A percentile compares a stretch with the other conserved stretches of the same genome.
Conservation (phyloP, 2,797 vertebrate genomes). For the Phrynocephalus vlangalii region DNA sequence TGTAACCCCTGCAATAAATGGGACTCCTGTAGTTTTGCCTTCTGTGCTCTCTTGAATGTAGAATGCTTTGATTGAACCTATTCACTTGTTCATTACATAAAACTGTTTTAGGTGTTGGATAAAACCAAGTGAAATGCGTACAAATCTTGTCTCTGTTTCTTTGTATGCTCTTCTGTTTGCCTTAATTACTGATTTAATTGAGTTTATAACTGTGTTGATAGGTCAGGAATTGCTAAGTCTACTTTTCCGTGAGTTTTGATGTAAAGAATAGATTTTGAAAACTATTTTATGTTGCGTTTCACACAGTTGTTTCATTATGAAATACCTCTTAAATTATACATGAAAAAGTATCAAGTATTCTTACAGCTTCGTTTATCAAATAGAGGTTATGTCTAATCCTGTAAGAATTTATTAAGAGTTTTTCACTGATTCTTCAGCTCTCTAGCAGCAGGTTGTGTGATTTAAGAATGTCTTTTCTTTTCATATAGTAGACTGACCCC, state of each 20-base stretch:
- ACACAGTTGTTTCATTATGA: neutral
- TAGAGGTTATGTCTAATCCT: no score
- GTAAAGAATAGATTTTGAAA: neutral
- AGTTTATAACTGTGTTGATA: neutral
- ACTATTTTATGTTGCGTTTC: neutral
- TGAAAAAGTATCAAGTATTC: neutral
- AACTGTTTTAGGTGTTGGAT: neutral
- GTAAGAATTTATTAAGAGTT: neutral
- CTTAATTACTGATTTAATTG: neutral
- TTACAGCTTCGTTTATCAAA: neutral
- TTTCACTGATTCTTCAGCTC: neutral
- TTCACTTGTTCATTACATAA: neutral
- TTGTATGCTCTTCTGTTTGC: neutral
- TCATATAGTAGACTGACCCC: constrained; percentile 83
- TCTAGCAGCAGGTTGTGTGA: neutral
- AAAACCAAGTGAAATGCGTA: neutral
- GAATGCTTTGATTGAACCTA: neutral
- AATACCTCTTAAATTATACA: neutral
- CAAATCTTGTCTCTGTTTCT: neutral
- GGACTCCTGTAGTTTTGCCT: neutral
- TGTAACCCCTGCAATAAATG: no score
- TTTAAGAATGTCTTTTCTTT: constrained; percentile 39
- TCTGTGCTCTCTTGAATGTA: neutral
- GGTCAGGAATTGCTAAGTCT: neutral
- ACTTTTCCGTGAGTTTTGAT: neutral